phyloP scores from a whole-genome alignment of 2,888 invertebrate species.

The Brachypalpus laphriformis region DNA sequence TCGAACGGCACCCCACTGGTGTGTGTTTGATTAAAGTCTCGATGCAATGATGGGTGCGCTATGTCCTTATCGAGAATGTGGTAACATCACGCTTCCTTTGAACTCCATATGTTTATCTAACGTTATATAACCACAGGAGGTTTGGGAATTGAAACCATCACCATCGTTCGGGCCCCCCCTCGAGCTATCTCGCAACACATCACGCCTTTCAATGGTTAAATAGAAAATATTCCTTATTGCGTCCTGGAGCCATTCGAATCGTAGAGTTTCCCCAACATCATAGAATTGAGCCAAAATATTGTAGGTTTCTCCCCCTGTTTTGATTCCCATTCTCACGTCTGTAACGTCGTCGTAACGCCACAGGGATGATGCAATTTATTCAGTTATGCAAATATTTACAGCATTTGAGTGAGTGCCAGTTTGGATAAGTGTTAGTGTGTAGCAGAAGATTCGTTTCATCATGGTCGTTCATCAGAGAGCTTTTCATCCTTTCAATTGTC shows the following conservation, averaged over 20 bases:
- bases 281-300: conserved; percentile 3
- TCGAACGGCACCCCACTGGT: conserved; percentile 17
- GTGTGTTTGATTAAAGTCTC: conserved; percentile 22
- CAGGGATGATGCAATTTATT: conserved; percentile 59
- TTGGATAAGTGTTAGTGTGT: not conserved
- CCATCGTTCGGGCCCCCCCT: too few species aligned
- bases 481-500: conserved; percentile 35
- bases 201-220: conserved; percentile 20
- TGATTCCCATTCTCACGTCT: conserved; percentile 30
- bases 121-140: conserved; percentile 42
- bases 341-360: conserved; percentile 28
- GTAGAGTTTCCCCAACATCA: not conserved
- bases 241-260: conserved; percentile 37
- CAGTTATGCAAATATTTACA: conserved; percentile 64
- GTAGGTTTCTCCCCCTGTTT: not conserved
- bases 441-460: conserved; percentile 19
- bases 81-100: conserved; percentile 17
- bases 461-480: conserved; percentile 14
- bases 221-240: conserved; percentile 40
- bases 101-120: not conserved
- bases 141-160: conserved; percentile 34
- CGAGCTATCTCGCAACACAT: conserved; percentile 31
- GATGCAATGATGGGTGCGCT: conserved; percentile 7
- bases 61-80: conserved; percentile 20
- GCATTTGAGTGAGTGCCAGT: conserved; percentile 32